phyloP scores from a whole-genome alignment of 2,113 vertebrate species.

The Zosterops lateralis region DNA sequence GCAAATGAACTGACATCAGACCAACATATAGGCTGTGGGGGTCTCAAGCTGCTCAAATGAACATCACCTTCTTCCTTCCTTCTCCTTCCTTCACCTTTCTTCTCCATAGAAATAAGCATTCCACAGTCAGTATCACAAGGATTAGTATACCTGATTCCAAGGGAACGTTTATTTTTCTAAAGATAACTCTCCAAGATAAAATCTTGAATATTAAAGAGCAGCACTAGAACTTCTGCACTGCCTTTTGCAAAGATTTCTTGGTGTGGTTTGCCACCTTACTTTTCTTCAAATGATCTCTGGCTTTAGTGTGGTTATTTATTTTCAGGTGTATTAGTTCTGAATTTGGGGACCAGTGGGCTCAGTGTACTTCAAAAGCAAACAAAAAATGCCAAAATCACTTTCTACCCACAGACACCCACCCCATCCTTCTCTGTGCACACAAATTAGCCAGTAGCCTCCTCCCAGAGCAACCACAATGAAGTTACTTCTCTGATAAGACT shows the following conservation, averaged over 20 bases:
- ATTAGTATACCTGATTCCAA: not conserved
- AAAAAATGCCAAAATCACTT: not conserved
- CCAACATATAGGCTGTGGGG: fast-evolving
- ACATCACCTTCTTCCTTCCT: not conserved
- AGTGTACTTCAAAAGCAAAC: not conserved
- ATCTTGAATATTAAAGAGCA: not conserved
- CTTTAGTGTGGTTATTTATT: slow-evolving; percentile 47
- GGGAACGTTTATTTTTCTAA: slow-evolving; percentile 7
- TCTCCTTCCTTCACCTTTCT: not conserved
- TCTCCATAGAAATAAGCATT: not conserved
- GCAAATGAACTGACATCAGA: not conserved
- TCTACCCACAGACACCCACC: not conserved
- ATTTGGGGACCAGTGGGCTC: not conserved
- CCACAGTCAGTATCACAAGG: not conserved
- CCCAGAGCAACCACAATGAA: slow-evolving; percentile 5
- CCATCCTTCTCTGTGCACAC: not conserved
- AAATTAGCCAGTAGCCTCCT: not conserved
- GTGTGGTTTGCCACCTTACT: slow-evolving; percentile 16
- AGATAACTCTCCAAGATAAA: not conserved
- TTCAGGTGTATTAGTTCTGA: not conserved
- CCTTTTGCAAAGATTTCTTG: not conserved
- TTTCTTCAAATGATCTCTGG: not conserved
- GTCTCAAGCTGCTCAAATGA: not conserved
- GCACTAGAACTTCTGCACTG: not conserved
- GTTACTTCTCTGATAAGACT: not conserved